A percentile compares a stretch with the other conserved stretches of the same genome.
These are phyloP conservation scores for Trematomus bernacchii DNA, from an alignment of 2,797 vertebrate species.

Conservation along the genomic window DNA sequence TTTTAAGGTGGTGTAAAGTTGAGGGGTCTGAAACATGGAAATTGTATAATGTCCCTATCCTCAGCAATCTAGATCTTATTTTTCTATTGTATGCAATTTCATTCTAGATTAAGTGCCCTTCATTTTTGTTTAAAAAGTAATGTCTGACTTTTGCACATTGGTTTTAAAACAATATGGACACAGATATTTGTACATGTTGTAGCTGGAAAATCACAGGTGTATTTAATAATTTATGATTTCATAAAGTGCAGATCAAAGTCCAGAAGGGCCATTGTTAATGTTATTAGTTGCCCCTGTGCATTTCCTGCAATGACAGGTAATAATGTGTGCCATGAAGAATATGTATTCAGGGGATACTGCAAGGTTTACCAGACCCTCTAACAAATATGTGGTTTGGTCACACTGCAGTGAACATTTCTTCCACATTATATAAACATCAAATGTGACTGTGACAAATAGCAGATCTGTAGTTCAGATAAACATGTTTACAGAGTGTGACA, in stretches of 20 bases:
- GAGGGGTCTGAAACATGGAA: not conserved
- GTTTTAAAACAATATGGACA: not conserved
- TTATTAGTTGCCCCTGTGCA: not conserved
- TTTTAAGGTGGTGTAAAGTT: not conserved
- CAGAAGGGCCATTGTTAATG: not conserved
- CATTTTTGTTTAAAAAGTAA: not conserved
- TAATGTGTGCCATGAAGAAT: not conserved
- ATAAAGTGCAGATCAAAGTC: not conserved
- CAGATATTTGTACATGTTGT: not conserved
- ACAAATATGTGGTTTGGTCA: conserved; percentile 7
- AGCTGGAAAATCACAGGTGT: not conserved
- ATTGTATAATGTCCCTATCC: not conserved
- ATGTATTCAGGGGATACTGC: not conserved
- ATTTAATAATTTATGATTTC: not conserved
- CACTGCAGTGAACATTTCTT: conserved; percentile 37
- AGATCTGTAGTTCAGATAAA: conserved; percentile 34
- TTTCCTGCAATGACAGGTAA: not conserved
- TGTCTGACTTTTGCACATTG: not conserved
- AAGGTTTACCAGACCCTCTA: not conserved
- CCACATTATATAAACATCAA: conserved; percentile 39
- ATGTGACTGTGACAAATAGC: conserved; percentile 35
- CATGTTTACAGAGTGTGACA: conserved; percentile 37
- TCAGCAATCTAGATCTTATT: not conserved
- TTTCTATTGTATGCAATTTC: not conserved
- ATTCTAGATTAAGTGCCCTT: not conserved